Evolutionary conservation across 2,888 invertebrate species (phyloP).

Genomic region (Ernsta delagoae): DNA sequence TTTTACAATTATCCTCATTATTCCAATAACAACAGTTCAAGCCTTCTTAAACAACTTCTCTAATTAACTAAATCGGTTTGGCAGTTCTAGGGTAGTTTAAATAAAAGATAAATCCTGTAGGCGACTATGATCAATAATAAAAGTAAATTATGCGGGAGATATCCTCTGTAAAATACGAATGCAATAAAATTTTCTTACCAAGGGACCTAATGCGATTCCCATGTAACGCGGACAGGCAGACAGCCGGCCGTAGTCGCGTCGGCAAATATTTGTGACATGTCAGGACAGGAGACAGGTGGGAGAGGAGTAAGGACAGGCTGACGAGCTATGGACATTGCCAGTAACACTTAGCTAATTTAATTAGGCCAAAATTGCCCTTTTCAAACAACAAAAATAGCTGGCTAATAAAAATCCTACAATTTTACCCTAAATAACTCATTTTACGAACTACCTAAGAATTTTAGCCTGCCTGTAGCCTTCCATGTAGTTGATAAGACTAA

Average conservation of each 20-base stretch:
- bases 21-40: too few species aligned
- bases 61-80: too few species aligned
- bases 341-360: slow-evolving; percentile 30
- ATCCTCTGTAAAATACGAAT: slow-evolving; percentile 16
- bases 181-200: slow-evolving; percentile 30
- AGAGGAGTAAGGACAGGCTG: slow-evolving; percentile 8
- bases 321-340: slow-evolving; percentile 9
- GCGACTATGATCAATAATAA: slow-evolving; percentile 1
- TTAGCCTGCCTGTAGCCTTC: too few species aligned
- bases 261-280: slow-evolving; percentile 59
- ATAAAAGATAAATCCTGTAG: neutral
- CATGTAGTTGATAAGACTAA: too few species aligned
- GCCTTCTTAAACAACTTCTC: too few species aligned
- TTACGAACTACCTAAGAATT: too few species aligned
- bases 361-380: slow-evolving; percentile 20
- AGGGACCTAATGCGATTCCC: slow-evolving; percentile 67
- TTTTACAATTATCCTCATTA: too few species aligned
- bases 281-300: slow-evolving; percentile 21
- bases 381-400: neutral
- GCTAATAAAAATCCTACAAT: too few species aligned
- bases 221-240: slow-evolving; percentile 51
- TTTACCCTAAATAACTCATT: too few species aligned
- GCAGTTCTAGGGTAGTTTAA: too few species aligned
- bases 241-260: slow-evolving; percentile 10
- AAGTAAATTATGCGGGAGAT: slow-evolving; percentile 41